Conservation (phyloP, 2,797 vertebrate species). For the Alosa sapidissima region DNA sequence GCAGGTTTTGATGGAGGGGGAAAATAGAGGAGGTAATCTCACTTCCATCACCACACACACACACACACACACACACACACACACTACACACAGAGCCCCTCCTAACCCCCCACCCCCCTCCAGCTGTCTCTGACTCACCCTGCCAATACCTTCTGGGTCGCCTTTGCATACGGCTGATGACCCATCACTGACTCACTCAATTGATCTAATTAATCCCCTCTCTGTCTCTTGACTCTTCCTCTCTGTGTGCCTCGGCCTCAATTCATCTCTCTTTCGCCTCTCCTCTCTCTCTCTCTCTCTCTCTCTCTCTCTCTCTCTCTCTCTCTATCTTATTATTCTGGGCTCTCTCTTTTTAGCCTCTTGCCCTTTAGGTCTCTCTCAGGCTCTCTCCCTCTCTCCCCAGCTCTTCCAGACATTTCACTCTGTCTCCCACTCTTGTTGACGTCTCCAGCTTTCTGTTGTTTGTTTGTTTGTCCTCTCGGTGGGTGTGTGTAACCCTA, state of each 20-base stretch:
- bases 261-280: no score
- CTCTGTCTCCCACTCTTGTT: not conserved
- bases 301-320: not conserved
- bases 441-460: not conserved
- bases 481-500: no score
- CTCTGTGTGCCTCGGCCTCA: not conserved
- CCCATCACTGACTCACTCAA: constrained; percentile 64
- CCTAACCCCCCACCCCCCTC: not conserved
- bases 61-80: constrained; percentile 2
- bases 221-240: not conserved
- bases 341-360: not conserved
- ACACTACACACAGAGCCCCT: constrained; percentile 13
- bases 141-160: constrained; percentile 61
- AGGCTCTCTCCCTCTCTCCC: not conserved
- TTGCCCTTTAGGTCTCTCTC: not conserved
- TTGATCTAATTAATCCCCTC: constrained; percentile 67
- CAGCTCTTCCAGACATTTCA: not conserved
- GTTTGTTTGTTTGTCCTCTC: no score
- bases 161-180: constrained; percentile 66
- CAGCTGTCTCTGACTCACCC: constrained; percentile 56
- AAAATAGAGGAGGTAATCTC: not conserved
- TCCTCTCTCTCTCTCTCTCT: not conserved
- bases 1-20: not conserved
- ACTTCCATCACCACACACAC: not conserved
- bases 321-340: not conserved